phyloP scores from a whole-genome alignment of 2,113 vertebrate species.

The Seriola quinqueradiata region DNA sequence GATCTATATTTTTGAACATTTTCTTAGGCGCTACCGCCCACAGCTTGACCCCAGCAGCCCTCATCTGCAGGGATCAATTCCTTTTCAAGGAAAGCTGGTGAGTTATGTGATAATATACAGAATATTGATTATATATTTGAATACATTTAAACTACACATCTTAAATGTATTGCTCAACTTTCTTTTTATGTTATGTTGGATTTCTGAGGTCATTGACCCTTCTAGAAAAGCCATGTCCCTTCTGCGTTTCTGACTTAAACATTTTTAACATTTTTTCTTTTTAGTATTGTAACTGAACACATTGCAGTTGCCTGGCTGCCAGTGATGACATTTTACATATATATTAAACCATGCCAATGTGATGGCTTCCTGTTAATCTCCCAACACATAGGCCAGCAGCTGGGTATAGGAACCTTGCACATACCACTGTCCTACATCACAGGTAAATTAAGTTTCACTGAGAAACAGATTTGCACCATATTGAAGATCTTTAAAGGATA shows the following conservation, averaged over 20 bases:
- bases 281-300: constrained; percentile 20
- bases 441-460: constrained; percentile 43
- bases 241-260: neutral
- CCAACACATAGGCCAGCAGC: constrained; percentile 67
- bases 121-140: neutral
- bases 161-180: neutral
- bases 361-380: constrained; percentile 28
- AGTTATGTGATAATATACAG: neutral
- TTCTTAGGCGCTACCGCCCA: constrained; percentile 60
- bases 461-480: neutral
- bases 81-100: constrained; percentile 81
- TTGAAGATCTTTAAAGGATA: neutral
- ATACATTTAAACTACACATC: neutral
- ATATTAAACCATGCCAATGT: constrained; percentile 7
- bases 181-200: neutral
- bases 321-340: constrained; percentile 5
- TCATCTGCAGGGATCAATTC: constrained; percentile 60
- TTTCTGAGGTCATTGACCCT: neutral
- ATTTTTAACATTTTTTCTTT: constrained; percentile 10
- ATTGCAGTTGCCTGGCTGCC: neutral
- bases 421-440: neutral
- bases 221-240: neutral
- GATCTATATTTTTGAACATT: constrained; percentile 24
- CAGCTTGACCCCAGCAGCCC: constrained; percentile 34
- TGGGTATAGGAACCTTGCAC: constrained; percentile 28